Percentiles rank a stretch among this genome's conserved stretches.
phyloP scores from a whole-genome alignment of 2,797 vertebrate genomes.

The Tolypeutes matacus region DNA sequence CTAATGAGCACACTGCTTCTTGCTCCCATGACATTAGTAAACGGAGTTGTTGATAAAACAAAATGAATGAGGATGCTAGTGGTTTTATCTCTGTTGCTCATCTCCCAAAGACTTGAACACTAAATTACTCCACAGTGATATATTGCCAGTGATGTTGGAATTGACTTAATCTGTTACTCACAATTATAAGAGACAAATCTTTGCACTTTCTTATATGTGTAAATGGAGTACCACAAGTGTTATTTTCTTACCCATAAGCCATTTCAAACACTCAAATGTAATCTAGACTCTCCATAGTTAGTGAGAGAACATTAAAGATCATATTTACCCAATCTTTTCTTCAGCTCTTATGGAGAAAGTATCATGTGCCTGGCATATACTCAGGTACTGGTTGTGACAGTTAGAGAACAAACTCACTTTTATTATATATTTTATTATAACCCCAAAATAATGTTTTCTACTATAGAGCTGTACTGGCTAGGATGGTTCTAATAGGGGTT shows the following conservation, averaged over 20 bases:
- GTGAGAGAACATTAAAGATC: neutral
- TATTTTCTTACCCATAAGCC: too few relatives aligned
- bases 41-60: neutral
- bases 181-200: neutral
- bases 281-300: too few relatives aligned
- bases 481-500: too few relatives aligned
- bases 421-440: too few relatives aligned
- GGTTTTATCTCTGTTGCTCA: neutral
- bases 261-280: too few relatives aligned
- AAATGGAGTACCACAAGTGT: too few relatives aligned
- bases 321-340: neutral
- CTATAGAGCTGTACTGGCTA: too few relatives aligned
- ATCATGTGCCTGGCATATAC: neutral
- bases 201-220: neutral
- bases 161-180: neutral
- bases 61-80: neutral
- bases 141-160: neutral
- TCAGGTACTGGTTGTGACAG: neutral
- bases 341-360: neutral
- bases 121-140: neutral
- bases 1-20: neutral
- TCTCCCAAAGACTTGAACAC: neutral
- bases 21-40: neutral
- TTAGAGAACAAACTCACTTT: neutral
- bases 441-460: too few relatives aligned